phyloP scores from a whole-genome alignment of 2,888 invertebrate species.

The Pardosa pseudoannulata region DNA sequence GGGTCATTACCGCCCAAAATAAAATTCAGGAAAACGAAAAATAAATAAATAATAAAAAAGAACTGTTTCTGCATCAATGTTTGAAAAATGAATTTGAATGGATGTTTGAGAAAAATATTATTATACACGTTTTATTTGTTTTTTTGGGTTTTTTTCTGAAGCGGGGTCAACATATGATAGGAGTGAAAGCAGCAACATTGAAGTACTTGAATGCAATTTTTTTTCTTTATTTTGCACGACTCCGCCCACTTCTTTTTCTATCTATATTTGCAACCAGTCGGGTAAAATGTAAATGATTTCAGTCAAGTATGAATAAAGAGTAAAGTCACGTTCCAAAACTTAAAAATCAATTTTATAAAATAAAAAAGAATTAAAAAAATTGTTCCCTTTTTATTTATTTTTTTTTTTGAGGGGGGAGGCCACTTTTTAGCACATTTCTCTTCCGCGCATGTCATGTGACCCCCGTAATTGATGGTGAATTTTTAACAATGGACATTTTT shows the following conservation, averaged over 20 bases:
- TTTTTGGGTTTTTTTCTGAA: not conserved
- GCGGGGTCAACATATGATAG: not conserved
- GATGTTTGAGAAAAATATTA: conserved; percentile 3
- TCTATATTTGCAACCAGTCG: not conserved
- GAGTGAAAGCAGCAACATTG: not conserved
- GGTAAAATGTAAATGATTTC: conserved; percentile 3
- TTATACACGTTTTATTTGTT: not conserved
- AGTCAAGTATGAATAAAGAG: conserved; percentile 10
- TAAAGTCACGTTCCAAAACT: conserved; percentile 10
- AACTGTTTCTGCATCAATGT: not conserved
- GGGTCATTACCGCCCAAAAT: conserved; percentile 5
- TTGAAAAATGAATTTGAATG: conserved; percentile 12
- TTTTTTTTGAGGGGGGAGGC: no score
- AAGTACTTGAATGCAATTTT: not conserved
- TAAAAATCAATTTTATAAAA: conserved; percentile 13
- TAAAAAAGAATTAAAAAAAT: no score
- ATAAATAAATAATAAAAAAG: not conserved
- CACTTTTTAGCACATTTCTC: not conserved
- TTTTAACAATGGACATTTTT: not conserved
- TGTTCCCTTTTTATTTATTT: not conserved
- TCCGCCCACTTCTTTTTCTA: not conserved
- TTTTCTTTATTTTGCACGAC: no score
- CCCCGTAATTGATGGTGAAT: not conserved
- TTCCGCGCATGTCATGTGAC: not conserved
- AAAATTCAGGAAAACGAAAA: not conserved